Percentiles rank a stretch among this genome's conserved stretches.
Evolutionary conservation across 2,113 vertebrate genomes (phyloP).

Genomic region (Capreolus pygargus): DNA sequence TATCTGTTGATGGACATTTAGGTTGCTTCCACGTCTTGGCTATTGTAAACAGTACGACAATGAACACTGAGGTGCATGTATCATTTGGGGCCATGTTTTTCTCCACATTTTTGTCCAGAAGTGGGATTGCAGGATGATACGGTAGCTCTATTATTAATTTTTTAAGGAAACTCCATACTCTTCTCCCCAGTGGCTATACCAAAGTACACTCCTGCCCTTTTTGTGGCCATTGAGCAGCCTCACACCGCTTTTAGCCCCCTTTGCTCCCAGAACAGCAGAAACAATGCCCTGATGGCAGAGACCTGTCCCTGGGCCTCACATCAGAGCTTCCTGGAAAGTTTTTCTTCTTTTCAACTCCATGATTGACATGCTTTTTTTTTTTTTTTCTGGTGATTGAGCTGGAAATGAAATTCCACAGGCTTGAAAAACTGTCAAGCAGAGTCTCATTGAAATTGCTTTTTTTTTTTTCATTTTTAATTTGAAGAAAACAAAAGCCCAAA

Average conservation of each 20-base stretch:
- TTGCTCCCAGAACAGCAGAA: background rate
- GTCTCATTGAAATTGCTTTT: background rate
- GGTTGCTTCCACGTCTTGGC: background rate
- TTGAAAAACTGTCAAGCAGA: background rate
- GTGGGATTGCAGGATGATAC: background rate
- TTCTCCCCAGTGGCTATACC: background rate
- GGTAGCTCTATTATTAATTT: background rate
- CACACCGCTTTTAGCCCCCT: background rate
- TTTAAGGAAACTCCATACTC: background rate
- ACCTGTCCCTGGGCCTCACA: background rate
- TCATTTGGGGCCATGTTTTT: background rate
- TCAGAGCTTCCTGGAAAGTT: background rate
- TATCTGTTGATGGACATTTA: background rate
- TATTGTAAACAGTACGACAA: background rate
- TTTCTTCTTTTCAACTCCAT: background rate
- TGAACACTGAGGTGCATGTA: background rate
- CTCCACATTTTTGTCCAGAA: background rate
- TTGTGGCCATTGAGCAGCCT: rapidly evolving
- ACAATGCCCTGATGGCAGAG: background rate
- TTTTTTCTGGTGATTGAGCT: background rate
- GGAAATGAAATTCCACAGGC: background rate
- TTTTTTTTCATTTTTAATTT: background rate
- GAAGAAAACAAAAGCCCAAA: background rate
- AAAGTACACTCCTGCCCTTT: rapidly evolving
- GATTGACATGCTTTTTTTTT: background rate